phyloP scores from a whole-genome alignment of 2,888 invertebrate genomes.

The Limnephilus auricula region DNA sequence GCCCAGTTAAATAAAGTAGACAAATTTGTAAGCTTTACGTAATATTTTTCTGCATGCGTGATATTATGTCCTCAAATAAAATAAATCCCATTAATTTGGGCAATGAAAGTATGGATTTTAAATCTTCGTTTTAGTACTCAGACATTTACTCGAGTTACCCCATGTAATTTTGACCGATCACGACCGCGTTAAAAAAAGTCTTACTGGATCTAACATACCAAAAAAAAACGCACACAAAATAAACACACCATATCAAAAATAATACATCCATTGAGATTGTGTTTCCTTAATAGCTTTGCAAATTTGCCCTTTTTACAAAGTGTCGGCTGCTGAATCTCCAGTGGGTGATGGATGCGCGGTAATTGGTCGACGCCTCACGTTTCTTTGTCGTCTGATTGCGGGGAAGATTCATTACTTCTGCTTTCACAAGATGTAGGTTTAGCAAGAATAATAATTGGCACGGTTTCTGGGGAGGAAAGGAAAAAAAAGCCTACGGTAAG shows the following conservation, averaged over 20 bases:
- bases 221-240: not conserved
- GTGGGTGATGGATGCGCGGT: not conserved
- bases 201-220: not conserved
- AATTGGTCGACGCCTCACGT: slow-evolving; percentile 2
- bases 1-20: not conserved
- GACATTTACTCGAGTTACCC: not conserved
- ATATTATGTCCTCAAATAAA: not conserved
- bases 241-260: not conserved
- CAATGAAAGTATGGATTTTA: not conserved
- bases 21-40: not conserved
- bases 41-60: not conserved
- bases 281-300: not conserved
- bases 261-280: not conserved
- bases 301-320: not conserved
- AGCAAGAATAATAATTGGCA: not conserved
- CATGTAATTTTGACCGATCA: not conserved
- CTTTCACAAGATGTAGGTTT: not conserved
- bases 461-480: not conserved
- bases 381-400: slow-evolving; percentile 34
- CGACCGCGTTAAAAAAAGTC: not conserved
- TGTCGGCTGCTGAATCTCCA: not conserved
- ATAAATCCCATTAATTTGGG: not conserved
- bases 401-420: slow-evolving; percentile 3
- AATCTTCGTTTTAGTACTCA: not conserved
- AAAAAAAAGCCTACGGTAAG: not conserved